Base-by-base conservation (phyloP, 2,888 invertebrate genomes). In the Melinaea menophilus region DNA sequence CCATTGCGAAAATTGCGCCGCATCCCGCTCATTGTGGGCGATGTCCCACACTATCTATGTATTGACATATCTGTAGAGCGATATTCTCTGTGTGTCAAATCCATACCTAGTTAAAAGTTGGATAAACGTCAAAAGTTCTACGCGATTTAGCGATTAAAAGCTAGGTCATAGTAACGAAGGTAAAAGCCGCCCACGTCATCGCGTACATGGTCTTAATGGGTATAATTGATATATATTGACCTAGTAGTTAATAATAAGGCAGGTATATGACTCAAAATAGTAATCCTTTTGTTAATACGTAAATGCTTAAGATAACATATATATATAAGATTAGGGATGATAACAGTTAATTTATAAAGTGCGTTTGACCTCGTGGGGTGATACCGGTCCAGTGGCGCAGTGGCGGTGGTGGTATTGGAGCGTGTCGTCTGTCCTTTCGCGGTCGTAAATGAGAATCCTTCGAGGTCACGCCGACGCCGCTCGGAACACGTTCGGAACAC, bases 401-500 rank as follows among this genome's bases (percentile, higher is more conserved):
- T 69, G 66, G 65, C 67, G 69, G 9, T 9, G 51, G 51, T 7
- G 12, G 5, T 5, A 22, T 22, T 22, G 22, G 31, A 31, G 31
- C 51, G 51, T 51, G 41, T 41, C 41, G 51, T 51, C 71, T 72
- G 75, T 75, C 75, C 73, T 75, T 75, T 76, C 73, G 74, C 74
- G 72, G 73, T 72, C 77, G 79, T 85, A 83, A 82, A 79, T 79
- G 86, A 86, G 87, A 88, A 88, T 88, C 88, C 88, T 88, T 85
- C 85, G 88, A 86, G 88, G 88, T 86, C 88, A 79, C 72, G 37
- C 55, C 79, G 79, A 84, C 63, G 85, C 80, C 82, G 88, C 79
- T 88, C 87, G 85, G 86, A 87, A 85, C 87, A 84, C 85, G 88
- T 86, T 88, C 90, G 90, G 90, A 90, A 85, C 87, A 84, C 85